Evolutionary conservation across 2,888 invertebrate species (phyloP).

Genomic region (Himalopsyche anomala): DNA sequence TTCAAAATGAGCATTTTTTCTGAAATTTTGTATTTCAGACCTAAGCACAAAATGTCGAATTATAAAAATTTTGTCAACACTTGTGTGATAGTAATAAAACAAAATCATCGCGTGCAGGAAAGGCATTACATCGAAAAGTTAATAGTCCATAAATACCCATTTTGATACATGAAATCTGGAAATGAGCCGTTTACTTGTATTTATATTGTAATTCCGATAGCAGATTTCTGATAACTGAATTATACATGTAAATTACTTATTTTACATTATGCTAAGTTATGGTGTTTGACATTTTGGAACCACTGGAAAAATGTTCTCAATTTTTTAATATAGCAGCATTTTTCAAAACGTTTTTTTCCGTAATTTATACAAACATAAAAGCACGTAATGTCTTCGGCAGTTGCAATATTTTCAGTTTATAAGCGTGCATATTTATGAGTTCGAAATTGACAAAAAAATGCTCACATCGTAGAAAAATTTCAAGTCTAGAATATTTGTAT

Average conservation of each 20-base stretch:
- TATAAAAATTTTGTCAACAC: slow-evolving; percentile 24
- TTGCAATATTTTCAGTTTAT: too few relatives aligned
- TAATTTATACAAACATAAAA: slow-evolving; percentile 15
- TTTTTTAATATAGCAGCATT: not conserved
- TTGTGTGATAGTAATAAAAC: slow-evolving; percentile 32
- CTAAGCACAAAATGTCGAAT: not conserved
- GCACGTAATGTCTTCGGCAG: too few relatives aligned
- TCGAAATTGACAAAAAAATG: too few relatives aligned
- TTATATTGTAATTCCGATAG: slow-evolving; percentile 44
- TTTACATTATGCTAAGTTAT: slow-evolving; percentile 34
- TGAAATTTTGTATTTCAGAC: not conserved
- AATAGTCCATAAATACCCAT: slow-evolving; percentile 38
- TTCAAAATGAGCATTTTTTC: too few relatives aligned
- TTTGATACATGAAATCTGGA: slow-evolving; percentile 40
- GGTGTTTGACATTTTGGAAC: slow-evolving; percentile 35
- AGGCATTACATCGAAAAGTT: slow-evolving; percentile 28
- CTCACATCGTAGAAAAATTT: too few relatives aligned
- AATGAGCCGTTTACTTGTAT: slow-evolving; percentile 42
- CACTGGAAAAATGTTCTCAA: not conserved
- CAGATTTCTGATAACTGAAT: slow-evolving; percentile 50
- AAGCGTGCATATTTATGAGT: too few relatives aligned
- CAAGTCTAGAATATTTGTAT: too few relatives aligned
- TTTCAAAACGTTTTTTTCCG: not conserved
- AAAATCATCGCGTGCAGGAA: slow-evolving; percentile 41
- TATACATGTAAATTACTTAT: slow-evolving; percentile 52